These are phyloP conservation scores for Calephelis nemesis DNA, from an alignment of 1,140 invertebrate genomes.

Conservation along the genomic window DNA sequence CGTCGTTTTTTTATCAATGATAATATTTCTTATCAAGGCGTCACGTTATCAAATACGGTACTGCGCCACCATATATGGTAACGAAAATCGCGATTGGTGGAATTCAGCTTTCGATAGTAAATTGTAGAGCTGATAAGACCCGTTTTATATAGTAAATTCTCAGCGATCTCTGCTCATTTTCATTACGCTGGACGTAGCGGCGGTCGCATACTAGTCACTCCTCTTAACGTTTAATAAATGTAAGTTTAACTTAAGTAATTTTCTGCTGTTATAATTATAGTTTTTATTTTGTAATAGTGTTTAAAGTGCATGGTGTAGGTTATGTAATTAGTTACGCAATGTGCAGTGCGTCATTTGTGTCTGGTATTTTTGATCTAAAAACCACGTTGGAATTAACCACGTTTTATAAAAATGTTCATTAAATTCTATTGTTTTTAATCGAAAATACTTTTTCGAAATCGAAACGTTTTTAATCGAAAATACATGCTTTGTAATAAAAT, in stretches of 20 bases:
- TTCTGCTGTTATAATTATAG: constrained; percentile 27
- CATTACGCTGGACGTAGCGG: constrained; percentile 58
- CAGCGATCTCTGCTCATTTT: constrained; percentile 58
- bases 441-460: no score
- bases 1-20: constrained; percentile 39
- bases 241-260: constrained; percentile 48
- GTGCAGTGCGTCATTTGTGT: not conserved
- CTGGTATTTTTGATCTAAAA: not conserved
- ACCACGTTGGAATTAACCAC: no score
- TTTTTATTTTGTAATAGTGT: constrained; percentile 23
- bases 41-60: constrained; percentile 55
- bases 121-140: constrained; percentile 63
- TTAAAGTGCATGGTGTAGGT: constrained; percentile 24
- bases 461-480: not conserved
- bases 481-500: not conserved
- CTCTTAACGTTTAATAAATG: constrained; percentile 54
- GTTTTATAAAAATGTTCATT: no score
- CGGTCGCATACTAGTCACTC: constrained; percentile 56
- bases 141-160: constrained; percentile 72
- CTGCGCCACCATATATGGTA: constrained; percentile 72
- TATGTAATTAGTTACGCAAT: constrained; percentile 12
- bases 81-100: constrained; percentile 71
- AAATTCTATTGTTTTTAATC: no score
- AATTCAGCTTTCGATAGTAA: constrained; percentile 59
- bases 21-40: constrained; percentile 54